These are phyloP conservation scores for Acrossocheilus wenchowensis DNA, from an alignment of 2,797 vertebrate genomes.

Conservation along the genomic window DNA sequence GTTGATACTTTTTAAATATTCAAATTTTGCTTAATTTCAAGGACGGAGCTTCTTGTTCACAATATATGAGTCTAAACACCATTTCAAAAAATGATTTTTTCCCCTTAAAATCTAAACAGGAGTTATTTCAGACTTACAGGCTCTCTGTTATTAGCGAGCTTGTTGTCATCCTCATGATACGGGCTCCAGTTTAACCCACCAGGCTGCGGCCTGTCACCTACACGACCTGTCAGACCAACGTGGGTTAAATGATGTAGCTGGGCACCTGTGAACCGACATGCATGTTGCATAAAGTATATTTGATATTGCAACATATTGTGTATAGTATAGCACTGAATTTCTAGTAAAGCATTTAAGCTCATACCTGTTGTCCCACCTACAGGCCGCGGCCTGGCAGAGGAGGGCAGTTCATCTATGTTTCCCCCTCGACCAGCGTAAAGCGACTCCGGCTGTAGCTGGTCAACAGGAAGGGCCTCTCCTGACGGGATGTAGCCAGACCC, in stretches of 20 bases:
- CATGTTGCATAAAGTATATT: neutral
- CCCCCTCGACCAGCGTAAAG: slow-evolving; percentile 83
- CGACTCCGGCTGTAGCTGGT: slow-evolving; percentile 77
- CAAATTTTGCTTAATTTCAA: neutral
- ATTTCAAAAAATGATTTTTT: neutral
- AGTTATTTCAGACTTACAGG: slow-evolving; percentile 79
- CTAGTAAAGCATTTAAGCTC: neutral
- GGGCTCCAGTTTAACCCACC: slow-evolving; percentile 86
- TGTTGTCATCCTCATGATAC: slow-evolving; percentile 84
- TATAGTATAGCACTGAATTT: neutral
- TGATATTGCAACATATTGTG: neutral
- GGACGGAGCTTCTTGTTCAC: neutral
- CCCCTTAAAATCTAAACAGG: neutral
- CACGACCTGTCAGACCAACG: slow-evolving; percentile 88
- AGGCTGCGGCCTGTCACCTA: slow-evolving; percentile 86
- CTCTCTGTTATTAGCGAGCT: slow-evolving; percentile 82
- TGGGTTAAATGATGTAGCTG: slow-evolving; percentile 95
- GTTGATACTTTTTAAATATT: neutral
- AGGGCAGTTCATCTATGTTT: slow-evolving; percentile 86
- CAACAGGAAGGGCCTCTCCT: slow-evolving; percentile 73
- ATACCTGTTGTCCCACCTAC: slow-evolving; percentile 93
- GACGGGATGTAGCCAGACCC: slow-evolving; percentile 83
- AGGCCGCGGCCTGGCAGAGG: slow-evolving; percentile 90
- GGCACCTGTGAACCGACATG: slow-evolving; percentile 79
- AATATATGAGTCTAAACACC: neutral